A percentile compares a stretch with the other conserved stretches of the same genome.
Evolutionary conservation across 2,888 invertebrate species (phyloP).

Genomic region (Desoria tigrina): DNA sequence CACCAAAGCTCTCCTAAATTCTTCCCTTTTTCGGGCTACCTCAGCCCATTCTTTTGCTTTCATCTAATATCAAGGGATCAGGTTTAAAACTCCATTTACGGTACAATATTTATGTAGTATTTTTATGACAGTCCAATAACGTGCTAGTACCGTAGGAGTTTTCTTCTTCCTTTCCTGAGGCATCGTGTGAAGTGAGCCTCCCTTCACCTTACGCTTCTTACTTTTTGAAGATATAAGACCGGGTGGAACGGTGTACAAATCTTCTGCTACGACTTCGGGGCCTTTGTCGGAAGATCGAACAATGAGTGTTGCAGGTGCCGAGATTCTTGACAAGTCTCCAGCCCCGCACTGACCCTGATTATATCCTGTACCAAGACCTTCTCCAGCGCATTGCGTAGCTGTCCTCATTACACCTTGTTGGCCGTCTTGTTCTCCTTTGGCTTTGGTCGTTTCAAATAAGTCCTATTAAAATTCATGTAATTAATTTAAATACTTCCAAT

Average conservation of each 20-base stretch:
- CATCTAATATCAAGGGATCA: too few species aligned
- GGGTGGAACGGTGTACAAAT: conserved; percentile 45
- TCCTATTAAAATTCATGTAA: too few species aligned
- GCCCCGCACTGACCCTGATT: conserved; percentile 35
- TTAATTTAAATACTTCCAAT: background rate
- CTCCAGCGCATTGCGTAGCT: conserved; percentile 32
- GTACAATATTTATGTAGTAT: too few species aligned
- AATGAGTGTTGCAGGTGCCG: conserved; percentile 40
- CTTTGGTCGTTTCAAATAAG: conserved; percentile 14
- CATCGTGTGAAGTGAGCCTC: conserved; percentile 41
- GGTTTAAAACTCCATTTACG: too few species aligned
- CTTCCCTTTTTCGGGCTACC: conserved; percentile 67
- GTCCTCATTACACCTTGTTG: conserved; percentile 13
- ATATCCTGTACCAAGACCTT: conserved; percentile 21
- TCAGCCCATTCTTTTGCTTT: conserved; percentile 54
- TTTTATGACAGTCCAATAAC: too few species aligned
- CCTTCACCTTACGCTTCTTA: conserved; percentile 33
- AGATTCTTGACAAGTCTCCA: conserved; percentile 38
- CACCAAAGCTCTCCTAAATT: conserved; percentile 77
- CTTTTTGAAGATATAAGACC: conserved; percentile 28
- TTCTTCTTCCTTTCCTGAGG: conserved; percentile 47
- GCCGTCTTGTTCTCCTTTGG: conserved; percentile 14
- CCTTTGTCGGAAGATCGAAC: conserved; percentile 42
- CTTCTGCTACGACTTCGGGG: conserved; percentile 45
- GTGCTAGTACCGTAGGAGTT: conserved; percentile 45